phyloP scores from a whole-genome alignment of 2,888 invertebrate genomes.

The Pediacus dermestoides region DNA sequence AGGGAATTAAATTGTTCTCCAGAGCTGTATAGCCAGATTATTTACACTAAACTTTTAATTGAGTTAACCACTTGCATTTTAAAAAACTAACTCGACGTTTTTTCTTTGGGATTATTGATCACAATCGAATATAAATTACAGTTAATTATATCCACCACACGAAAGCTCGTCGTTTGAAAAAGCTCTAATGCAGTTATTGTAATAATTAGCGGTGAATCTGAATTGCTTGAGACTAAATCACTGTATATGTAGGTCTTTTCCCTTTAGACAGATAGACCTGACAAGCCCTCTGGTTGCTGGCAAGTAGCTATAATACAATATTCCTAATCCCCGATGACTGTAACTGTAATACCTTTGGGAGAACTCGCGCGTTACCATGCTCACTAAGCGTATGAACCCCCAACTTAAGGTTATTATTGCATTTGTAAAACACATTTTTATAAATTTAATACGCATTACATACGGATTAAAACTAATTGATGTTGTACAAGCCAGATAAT shows the following conservation, averaged over 20 bases:
- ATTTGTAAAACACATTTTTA: constrained; percentile 34
- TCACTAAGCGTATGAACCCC: constrained; percentile 41
- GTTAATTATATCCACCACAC: too few species aligned
- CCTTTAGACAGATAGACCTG: neutral
- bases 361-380: constrained; percentile 38
- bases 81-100: too few species aligned
- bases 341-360: constrained; percentile 35
- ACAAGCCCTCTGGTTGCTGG: constrained; percentile 15
- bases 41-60: constrained; percentile 38
- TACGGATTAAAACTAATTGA: too few species aligned
- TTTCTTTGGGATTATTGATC: too few species aligned
- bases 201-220: constrained; percentile 5
- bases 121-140: too few species aligned
- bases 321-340: constrained; percentile 39
- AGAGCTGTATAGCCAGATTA: constrained; percentile 24
- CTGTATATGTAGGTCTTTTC: neutral
- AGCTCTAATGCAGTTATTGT: constrained; percentile 1
- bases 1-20: constrained; percentile 16
- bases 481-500: too few species aligned
- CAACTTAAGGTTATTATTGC: constrained; percentile 38
- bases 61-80: constrained; percentile 31
- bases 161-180: constrained; percentile 10
- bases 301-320: constrained; percentile 37
- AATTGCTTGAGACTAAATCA: neutral
- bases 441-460: too few species aligned